Evolutionary conservation across 2,113 vertebrate species (phyloP), one percentile per base, ranked within the genome.

Genomic region (Eclectus roratus): DNA sequence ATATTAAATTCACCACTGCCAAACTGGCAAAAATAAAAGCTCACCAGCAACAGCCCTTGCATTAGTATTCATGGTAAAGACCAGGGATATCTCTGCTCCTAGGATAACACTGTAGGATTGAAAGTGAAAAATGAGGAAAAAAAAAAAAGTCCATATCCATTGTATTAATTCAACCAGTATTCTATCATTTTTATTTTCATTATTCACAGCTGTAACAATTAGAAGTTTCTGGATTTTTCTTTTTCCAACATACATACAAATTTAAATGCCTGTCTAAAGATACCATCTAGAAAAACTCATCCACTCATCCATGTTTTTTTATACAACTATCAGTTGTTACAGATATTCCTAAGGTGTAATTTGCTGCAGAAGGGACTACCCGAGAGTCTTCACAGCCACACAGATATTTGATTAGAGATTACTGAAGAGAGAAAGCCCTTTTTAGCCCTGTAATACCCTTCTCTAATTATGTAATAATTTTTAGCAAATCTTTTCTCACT

Each of bases 391-490:
- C 78, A 65, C 21, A 63, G 35, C 73, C 66, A 73, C 70, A 69
- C 3, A 69, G 84, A 79, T 33, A 85, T 20, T 77, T 66, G 66
- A 89, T 66, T 80, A 77, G 81, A 96, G 55, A 77, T 80, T 55
- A 83, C 2, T 47, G 63, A 89, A 95, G 85, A 83, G 20, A 77
- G 58, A 95, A 95, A 85, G 63, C 37, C 60, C 77, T 71, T 88
- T 93, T 80, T 80, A 94, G 91, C 53, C 68, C 56, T 83, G 17
- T 63, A 93, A 92, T 82, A 82, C 15, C 16, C 58, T 85, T 80
- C 71, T 63, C 80, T 96, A 93, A 96, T 93, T 83, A 94, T 13
- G 64, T 39, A 77, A 93, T 91, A 80, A 89, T 85, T 96, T 94
- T 94, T 65, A 85, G 84, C 31, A 77, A 89, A 85, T 80, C 41